phyloP scores from a whole-genome alignment of 2,888 invertebrate species.

The Boloria euphrosyne region DNA sequence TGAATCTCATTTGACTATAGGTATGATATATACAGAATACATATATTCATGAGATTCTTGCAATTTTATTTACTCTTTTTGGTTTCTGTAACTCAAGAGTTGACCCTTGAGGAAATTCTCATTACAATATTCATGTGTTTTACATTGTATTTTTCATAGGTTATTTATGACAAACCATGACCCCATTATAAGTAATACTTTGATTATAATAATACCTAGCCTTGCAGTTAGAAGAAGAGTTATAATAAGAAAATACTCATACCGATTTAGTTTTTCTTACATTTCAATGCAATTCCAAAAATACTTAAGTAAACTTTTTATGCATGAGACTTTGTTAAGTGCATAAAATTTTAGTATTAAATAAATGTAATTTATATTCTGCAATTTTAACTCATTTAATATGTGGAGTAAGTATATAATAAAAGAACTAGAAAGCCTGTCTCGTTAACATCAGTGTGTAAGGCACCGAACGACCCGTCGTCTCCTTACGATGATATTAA shows the following conservation, averaged over 20 bases:
- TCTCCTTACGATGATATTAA: slow-evolving; percentile 30
- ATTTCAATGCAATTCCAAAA: no score
- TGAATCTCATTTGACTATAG: no score
- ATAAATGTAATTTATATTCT: no score
- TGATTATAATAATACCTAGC: no score
- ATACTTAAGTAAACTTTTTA: no score
- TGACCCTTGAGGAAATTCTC: neutral
- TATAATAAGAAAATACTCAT: no score
- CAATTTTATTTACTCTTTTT: slow-evolving; percentile 3
- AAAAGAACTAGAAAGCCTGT: neutral
- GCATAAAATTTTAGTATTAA: no score
- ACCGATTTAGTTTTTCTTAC: no score
- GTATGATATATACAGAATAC: no score
- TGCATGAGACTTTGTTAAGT: no score
- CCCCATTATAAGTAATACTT: no score
- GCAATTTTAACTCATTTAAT: neutral
- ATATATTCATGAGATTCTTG: neutral
- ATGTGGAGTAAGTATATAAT: neutral
- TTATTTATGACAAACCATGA: neutral
- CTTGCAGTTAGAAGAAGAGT: no score
- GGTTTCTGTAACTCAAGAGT: neutral
- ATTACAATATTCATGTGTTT: slow-evolving; percentile 10
- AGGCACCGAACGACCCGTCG: slow-evolving; percentile 6
- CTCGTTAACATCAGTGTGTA: slow-evolving; percentile 17
- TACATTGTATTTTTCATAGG: slow-evolving; percentile 2